phyloP scores from a whole-genome alignment of 2,888 invertebrate genomes.

The Plusia festucae region DNA sequence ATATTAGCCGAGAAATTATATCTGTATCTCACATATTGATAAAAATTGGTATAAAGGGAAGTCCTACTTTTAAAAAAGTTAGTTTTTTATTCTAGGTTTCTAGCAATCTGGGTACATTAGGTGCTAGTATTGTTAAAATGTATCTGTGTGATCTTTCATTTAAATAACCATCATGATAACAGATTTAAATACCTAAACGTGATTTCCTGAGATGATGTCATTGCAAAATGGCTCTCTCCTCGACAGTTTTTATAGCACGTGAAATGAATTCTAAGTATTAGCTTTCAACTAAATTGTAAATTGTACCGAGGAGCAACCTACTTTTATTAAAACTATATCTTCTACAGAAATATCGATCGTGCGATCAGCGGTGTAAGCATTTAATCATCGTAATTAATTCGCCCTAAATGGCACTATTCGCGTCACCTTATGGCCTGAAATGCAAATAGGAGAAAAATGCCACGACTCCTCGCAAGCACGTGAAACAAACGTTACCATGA shows the following conservation, averaged over 20 bases:
- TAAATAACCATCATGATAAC: not conserved
- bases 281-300: conserved; percentile 51
- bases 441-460: conserved; percentile 83
- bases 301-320: not conserved
- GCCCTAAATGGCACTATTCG: conserved; percentile 70
- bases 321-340: too few relatives aligned
- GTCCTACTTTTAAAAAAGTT: too few relatives aligned
- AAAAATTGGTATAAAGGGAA: too few relatives aligned
- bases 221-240: conserved; percentile 41
- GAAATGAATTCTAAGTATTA: conserved; percentile 54
- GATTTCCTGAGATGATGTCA: conserved; percentile 53
- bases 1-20: too few relatives aligned
- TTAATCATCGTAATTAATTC: conserved; percentile 48
- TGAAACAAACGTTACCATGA: conserved; percentile 87
- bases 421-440: conserved; percentile 83
- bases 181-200: conserved; percentile 33
- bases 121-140: too few relatives aligned
- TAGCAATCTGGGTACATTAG: too few relatives aligned
- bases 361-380: conserved; percentile 25
- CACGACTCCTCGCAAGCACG: conserved; percentile 76
- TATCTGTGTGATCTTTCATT: too few relatives aligned
- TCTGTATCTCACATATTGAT: too few relatives aligned
- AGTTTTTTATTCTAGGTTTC: too few relatives aligned
- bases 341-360: conserved; percentile 17
- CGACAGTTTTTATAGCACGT: conserved; percentile 27